Percentiles rank a stretch among this genome's conserved stretches.
phyloP scores from a whole-genome alignment of 2,113 vertebrate species.

The Melanerpes formicivorus region DNA sequence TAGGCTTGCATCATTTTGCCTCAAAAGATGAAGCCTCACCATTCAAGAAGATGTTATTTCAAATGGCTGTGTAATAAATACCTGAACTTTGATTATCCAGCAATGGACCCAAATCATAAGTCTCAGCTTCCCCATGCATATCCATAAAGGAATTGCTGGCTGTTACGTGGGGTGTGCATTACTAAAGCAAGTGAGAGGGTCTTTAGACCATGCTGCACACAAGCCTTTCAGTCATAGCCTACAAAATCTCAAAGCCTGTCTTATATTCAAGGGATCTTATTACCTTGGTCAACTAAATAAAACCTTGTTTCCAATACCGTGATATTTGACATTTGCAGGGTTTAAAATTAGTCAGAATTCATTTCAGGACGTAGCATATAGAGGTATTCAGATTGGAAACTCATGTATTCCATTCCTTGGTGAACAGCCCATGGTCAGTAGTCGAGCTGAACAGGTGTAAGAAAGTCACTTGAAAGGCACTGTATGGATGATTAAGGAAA shows the following conservation, averaged over 20 bases:
- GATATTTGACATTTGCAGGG: neutral
- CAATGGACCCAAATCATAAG: neutral
- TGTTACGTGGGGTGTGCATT: neutral
- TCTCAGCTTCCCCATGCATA: neutral
- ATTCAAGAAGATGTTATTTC: neutral
- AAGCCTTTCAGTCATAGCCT: neutral
- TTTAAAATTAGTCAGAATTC: neutral
- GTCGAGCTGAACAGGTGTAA: accelerated
- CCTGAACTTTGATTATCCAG: neutral
- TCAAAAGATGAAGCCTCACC: neutral
- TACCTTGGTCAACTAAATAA: neutral
- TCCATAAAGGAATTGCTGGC: neutral
- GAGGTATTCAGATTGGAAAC: neutral
- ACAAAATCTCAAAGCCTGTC: neutral
- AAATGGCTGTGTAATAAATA: neutral
- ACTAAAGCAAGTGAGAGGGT: neutral
- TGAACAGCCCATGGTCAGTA: neutral
- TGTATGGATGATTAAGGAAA: neutral
- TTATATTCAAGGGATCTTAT: neutral
- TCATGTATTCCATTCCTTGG: neutral
- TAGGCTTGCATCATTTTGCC: neutral
- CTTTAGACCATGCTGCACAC: neutral
- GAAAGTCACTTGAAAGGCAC: neutral
- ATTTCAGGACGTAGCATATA: neutral
- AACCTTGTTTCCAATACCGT: neutral